Conservation (phyloP, 2,797 vertebrate species). For the Sebastes elongatus region DNA sequence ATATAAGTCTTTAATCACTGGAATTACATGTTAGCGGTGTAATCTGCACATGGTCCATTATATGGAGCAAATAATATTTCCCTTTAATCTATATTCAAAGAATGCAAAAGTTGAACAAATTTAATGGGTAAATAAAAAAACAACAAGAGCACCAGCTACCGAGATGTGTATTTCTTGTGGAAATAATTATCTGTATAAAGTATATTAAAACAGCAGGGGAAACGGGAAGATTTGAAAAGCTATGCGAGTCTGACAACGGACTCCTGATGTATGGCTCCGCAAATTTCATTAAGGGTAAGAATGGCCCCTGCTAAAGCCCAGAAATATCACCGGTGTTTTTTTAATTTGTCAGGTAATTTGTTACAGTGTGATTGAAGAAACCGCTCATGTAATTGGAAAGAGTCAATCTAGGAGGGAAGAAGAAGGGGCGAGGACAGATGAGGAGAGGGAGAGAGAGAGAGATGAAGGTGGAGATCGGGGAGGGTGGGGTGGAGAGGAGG, state of each 20-base stretch:
- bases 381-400: conserved; percentile 78
- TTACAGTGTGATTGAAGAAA: conserved; percentile 81
- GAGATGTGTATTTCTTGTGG: conserved; percentile 58
- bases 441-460: conserved; percentile 12
- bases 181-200: conserved; percentile 72
- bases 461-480: conserved; percentile 32
- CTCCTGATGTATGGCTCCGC: conserved; percentile 74
- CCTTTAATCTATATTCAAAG: conserved; percentile 36
- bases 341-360: conserved; percentile 84
- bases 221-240: conserved; percentile 47
- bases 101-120: conserved; percentile 44
- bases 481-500: neutral
- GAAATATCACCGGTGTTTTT: conserved; percentile 74
- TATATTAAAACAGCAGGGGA: conserved; percentile 71
- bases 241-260: conserved; percentile 59
- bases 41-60: conserved; percentile 7
- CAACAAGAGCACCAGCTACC: conserved; percentile 7
- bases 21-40: conserved; percentile 35
- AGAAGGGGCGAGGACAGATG: conserved; percentile 48
- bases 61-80: conserved; percentile 34
- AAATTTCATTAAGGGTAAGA: conserved; percentile 81
- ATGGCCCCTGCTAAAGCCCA: conserved; percentile 63
- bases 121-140: conserved; percentile 39
- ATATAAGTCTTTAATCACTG: conserved; percentile 57
- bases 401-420: conserved; percentile 71